Percentiles rank a stretch among this genome's conserved stretches.
Evolutionary conservation across 2,113 vertebrate genomes (phyloP).

Genomic region (Nycticryphes semicollaris): DNA sequence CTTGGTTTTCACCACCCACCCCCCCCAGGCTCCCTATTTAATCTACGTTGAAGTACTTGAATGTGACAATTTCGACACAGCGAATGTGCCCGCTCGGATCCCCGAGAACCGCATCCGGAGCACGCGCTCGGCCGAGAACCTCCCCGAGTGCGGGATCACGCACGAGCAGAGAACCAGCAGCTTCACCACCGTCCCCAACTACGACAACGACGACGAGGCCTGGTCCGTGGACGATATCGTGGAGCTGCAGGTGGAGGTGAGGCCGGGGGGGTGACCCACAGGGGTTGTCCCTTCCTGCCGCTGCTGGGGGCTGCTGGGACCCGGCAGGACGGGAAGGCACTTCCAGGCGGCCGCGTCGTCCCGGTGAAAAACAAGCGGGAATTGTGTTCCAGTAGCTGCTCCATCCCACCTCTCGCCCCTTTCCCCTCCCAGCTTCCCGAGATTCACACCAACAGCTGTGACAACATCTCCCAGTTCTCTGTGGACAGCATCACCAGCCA

Average conservation of each 20-base stretch:
- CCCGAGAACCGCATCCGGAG: slow-evolving; percentile 94
- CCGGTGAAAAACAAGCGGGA: neutral
- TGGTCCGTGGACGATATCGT: slow-evolving; percentile 96
- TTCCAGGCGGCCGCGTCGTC: neutral
- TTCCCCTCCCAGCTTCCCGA: slow-evolving; percentile 83
- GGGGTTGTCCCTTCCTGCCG: neutral
- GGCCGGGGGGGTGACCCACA: neutral
- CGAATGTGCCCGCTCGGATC: slow-evolving; percentile 87
- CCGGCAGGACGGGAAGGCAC: accelerated
- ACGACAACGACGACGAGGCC: slow-evolving; percentile 95
- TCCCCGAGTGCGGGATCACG: slow-evolving; percentile 87
- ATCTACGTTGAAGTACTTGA: slow-evolving; percentile 97
- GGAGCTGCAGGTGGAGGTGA: slow-evolving; percentile 95
- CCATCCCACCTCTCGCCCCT: neutral
- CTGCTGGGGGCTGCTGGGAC: neutral
- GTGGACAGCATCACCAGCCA: slow-evolving; percentile 98
- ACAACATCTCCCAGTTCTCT: slow-evolving; percentile 98
- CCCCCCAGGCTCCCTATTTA: slow-evolving; percentile 87
- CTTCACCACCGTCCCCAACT: slow-evolving; percentile 92
- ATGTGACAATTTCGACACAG: slow-evolving; percentile 94
- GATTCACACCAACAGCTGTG: slow-evolving; percentile 92
- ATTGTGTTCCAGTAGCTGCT: accelerated
- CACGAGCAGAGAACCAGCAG: slow-evolving; percentile 86
- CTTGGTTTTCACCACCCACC: neutral
- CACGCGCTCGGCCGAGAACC: slow-evolving; percentile 94